Conservation (phyloP, 30 jellyfish, hydroid and myxozoan genomes). For the Aurelia aurita region DNA sequence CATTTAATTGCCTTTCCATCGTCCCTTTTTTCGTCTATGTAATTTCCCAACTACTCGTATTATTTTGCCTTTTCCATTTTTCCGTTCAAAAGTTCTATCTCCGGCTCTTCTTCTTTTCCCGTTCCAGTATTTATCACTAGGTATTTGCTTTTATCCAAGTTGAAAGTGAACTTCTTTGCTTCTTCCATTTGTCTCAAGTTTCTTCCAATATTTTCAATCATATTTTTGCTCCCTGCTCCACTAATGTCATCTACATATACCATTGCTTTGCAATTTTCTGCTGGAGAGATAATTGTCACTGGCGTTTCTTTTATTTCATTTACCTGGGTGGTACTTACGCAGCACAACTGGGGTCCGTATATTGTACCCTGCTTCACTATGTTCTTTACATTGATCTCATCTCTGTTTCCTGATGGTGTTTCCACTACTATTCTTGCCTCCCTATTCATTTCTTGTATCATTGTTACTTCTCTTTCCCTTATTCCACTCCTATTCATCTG, state of each 20-base stretch:
- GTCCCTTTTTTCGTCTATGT: neutral
- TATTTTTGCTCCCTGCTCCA: neutral
- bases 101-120: conserved; percentile 8
- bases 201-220: too few species aligned
- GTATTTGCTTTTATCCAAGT: conserved; percentile 8
- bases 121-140: conserved; percentile 18
- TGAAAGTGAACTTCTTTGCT: too few species aligned
- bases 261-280: neutral
- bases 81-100: conserved; percentile 17
- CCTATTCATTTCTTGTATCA: too few species aligned
- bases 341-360: too few species aligned
- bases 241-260: neutral
- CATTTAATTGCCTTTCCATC: conserved; percentile 14
- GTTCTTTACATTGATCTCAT: too few species aligned
- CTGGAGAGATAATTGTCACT: neutral
- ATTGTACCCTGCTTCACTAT: too few species aligned
- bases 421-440: too few species aligned
- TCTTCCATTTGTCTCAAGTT: too few species aligned
- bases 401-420: too few species aligned
- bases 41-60: conserved; percentile 7
- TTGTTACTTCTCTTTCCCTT: too few species aligned
- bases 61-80: neutral
- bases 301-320: neutral
- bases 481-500: too few species aligned
- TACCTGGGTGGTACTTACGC: too few species aligned